These are phyloP conservation scores for Neogale vison DNA, from an alignment of 2,113 vertebrate genomes.

Conservation along the genomic window DNA sequence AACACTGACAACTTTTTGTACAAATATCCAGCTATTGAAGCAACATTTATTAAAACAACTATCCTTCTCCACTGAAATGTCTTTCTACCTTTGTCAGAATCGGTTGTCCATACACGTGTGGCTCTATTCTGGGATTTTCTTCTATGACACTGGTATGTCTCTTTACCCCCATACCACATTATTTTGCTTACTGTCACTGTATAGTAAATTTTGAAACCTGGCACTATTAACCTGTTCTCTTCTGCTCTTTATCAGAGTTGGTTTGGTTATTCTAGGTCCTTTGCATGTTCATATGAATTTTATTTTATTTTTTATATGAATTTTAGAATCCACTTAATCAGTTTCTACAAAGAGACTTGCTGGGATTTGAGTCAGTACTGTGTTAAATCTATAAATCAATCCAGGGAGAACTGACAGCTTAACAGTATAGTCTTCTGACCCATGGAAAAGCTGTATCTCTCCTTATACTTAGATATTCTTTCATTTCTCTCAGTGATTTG, in stretches of 20 bases:
- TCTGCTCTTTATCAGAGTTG: background rate
- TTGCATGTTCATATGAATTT: background rate
- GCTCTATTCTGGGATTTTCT: background rate
- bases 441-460: background rate
- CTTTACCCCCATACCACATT: background rate
- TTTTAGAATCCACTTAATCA: conserved; percentile 2
- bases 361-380: background rate
- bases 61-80: background rate
- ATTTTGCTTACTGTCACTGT: background rate
- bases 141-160: background rate
- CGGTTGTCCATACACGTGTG: background rate
- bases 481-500: background rate
- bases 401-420: background rate
- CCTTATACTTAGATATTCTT: background rate
- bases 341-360: background rate
- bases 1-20: background rate
- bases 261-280: background rate
- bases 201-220: background rate
- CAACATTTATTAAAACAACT: background rate
- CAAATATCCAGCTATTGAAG: background rate
- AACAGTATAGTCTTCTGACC: background rate
- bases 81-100: background rate
- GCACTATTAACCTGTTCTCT: background rate
- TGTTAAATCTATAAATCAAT: background rate
- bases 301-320: background rate